phyloP scores from a whole-genome alignment of 2,888 invertebrate species.

The Pantelozetes paolii region DNA sequence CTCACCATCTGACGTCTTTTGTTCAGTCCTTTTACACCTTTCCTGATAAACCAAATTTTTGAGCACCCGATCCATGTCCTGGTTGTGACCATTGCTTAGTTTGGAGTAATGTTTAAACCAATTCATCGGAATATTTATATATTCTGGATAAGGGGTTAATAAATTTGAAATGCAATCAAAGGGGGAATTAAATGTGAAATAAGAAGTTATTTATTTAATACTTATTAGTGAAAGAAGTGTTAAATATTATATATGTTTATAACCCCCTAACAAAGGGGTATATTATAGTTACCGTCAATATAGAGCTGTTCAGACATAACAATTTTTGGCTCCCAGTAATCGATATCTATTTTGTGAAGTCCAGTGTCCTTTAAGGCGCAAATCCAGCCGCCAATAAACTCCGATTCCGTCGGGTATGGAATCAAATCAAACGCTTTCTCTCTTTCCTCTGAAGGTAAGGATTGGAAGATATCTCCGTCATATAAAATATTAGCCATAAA shows the following conservation, averaged over 20 bases:
- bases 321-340: constrained; percentile 30
- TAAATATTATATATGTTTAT: no score
- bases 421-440: constrained; percentile 21
- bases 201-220: no score
- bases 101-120: constrained; percentile 34
- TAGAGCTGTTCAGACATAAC: constrained; percentile 9
- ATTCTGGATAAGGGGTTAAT: not conserved
- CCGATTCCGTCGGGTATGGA: constrained; percentile 28
- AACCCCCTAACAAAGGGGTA: no score
- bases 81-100: constrained; percentile 3
- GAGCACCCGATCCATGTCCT: not conserved
- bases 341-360: constrained; percentile 21
- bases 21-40: not conserved
- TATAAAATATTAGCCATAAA: constrained; percentile 39
- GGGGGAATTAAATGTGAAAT: no score
- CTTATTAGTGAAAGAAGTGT: no score
- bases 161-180: not conserved
- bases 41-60: not conserved
- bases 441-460: not conserved
- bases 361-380: not conserved
- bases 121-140: constrained; percentile 37
- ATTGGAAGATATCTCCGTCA: constrained; percentile 38
- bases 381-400: constrained; percentile 23
- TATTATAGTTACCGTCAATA: not conserved
- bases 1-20: not conserved